Conservation (phyloP, 2,888 invertebrate species). For the Syrista parreyssii region DNA sequence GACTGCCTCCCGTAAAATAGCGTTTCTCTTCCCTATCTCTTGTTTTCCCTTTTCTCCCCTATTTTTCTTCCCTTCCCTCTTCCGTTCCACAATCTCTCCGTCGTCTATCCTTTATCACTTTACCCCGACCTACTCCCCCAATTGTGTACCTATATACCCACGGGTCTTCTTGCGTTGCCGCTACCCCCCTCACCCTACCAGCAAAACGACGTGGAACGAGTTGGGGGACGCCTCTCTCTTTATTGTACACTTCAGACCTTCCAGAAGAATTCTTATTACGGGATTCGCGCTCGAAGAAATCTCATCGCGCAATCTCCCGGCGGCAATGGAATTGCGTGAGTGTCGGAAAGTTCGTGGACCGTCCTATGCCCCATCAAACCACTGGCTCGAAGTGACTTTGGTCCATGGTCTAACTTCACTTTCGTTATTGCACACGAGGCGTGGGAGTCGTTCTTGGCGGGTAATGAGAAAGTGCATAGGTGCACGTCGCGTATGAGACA, state of each 20-base stretch:
- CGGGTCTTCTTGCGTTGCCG: neutral
- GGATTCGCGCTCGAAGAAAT: conserved; percentile 49
- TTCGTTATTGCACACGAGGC: neutral
- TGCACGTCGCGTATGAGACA: neutral
- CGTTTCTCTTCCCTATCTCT: conserved; percentile 29
- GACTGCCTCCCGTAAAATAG: conserved; percentile 27
- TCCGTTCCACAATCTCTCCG: neutral
- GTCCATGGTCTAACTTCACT: neutral
- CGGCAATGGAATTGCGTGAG: conserved; percentile 43
- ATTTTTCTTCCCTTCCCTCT: neutral
- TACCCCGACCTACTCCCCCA: neutral
- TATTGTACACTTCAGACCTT: conserved; percentile 53
- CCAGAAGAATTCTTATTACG: conserved; percentile 60
- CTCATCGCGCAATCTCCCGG: conserved; percentile 49
- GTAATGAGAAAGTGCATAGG: neutral
- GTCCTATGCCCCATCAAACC: neutral
- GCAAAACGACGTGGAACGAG: neutral
- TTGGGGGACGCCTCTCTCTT: conserved; percentile 35
- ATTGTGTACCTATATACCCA: neutral
- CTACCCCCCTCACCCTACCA: neutral
- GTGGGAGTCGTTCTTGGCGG: neutral
- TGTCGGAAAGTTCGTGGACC: conserved; percentile 46
- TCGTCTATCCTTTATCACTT: neutral
- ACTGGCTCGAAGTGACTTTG: neutral
- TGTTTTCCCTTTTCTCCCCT: neutral